phyloP scores from a whole-genome alignment of 2,888 invertebrate genomes.

The Tinea pellionella region DNA sequence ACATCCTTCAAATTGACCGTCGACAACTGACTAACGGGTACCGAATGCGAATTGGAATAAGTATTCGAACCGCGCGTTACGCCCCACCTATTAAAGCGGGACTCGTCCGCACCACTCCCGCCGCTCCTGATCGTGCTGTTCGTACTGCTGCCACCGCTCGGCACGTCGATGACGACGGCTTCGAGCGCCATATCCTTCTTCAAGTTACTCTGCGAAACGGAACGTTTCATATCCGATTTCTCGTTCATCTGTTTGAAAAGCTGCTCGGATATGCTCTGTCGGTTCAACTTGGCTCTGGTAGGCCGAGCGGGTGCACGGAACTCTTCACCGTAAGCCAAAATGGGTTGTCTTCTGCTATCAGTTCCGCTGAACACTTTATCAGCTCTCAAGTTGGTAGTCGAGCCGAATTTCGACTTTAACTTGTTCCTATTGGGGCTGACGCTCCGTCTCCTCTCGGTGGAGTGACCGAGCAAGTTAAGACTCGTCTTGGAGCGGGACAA shows the following conservation, averaged over 20 bases:
- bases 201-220: slow-evolving; percentile 49
- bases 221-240: slow-evolving; percentile 34
- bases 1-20: slow-evolving; percentile 39
- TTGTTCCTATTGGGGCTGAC: slow-evolving; percentile 46
- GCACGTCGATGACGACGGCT: slow-evolving; percentile 53
- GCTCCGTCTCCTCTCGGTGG: slow-evolving; percentile 41
- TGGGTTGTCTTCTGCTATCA: slow-evolving; percentile 39
- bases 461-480: slow-evolving; percentile 46
- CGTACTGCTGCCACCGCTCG: slow-evolving; percentile 28
- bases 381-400: slow-evolving; percentile 48
- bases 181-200: slow-evolving; percentile 53
- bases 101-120: slow-evolving; percentile 31
- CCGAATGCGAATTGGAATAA: slow-evolving; percentile 35
- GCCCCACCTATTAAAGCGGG: slow-evolving; percentile 58
- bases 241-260: slow-evolving; percentile 27
- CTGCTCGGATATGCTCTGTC: slow-evolving; percentile 48
- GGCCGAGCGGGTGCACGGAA: not conserved
- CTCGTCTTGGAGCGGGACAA: slow-evolving; percentile 69
- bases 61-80: slow-evolving; percentile 63
- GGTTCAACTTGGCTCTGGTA: slow-evolving; percentile 26
- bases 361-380: slow-evolving; percentile 49
- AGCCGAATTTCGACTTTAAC: slow-evolving; percentile 39
- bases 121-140: slow-evolving; percentile 15
- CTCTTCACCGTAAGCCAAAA: slow-evolving; percentile 46
- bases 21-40: slow-evolving; percentile 52